Evolutionary conservation across 2,113 vertebrate species (phyloP).

Genomic region (Gambusia holbrooki): DNA sequence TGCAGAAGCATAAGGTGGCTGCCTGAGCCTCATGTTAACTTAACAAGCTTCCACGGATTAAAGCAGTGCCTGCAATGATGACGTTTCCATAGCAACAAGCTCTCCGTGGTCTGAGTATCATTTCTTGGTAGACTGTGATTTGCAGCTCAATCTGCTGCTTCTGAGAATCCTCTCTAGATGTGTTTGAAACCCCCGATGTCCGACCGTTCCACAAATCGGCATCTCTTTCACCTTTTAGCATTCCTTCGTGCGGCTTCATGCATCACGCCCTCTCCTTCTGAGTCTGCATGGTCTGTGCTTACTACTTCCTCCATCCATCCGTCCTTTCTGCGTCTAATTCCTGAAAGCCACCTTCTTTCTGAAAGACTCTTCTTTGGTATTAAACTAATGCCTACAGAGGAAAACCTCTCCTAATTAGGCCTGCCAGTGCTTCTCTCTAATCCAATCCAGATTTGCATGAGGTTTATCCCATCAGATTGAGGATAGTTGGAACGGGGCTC

Average conservation of each 20-base stretch:
- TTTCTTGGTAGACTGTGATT: constrained; percentile 79
- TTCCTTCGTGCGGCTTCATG: constrained; percentile 20
- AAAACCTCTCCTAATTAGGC: constrained; percentile 64
- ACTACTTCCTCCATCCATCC: constrained; percentile 22
- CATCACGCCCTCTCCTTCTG: background rate
- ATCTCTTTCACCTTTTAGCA: constrained; percentile 14
- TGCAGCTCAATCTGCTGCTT: constrained; percentile 74
- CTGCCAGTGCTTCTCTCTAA: constrained; percentile 49
- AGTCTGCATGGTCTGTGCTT: constrained; percentile 9
- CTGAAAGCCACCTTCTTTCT: constrained; percentile 27
- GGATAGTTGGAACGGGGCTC: constrained; percentile 49
- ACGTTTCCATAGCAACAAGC: constrained; percentile 85
- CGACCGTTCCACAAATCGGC: constrained; percentile 44
- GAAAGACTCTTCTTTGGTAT: constrained; percentile 47
- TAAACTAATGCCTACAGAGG: constrained; percentile 48
- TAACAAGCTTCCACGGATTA: constrained; percentile 81
- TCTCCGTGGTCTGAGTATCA: constrained; percentile 71
- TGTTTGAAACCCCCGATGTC: constrained; percentile 36
- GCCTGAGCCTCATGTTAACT: constrained; percentile 76
- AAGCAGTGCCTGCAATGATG: constrained; percentile 77
- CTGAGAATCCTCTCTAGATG: constrained; percentile 47
- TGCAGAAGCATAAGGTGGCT: constrained; percentile 74
- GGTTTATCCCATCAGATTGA: constrained; percentile 69
- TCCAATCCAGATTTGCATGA: constrained; percentile 68
- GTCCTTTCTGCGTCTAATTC: constrained; percentile 1